Percentiles rank a stretch among this genome's conserved stretches.
Conservation (phyloP, 2,888 invertebrate species). For the Tipula vernalis region DNA sequence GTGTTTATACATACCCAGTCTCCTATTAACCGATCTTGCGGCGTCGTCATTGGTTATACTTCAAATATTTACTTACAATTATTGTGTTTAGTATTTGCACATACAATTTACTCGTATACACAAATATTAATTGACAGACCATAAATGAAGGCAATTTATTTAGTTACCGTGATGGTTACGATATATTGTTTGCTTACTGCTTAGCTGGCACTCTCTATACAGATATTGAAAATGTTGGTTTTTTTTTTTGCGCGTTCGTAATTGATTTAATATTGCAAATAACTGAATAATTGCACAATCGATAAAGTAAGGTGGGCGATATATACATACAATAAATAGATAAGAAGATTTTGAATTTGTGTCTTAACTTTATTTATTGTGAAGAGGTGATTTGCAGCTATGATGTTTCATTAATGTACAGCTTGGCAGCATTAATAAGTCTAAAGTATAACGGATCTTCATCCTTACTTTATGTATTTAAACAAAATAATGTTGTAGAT, state of each 20-base stretch:
- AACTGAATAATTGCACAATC: background rate
- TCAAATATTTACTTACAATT: background rate
- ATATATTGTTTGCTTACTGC: background rate
- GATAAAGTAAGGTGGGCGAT: background rate
- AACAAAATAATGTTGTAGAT: too few species aligned
- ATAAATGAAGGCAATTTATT: background rate
- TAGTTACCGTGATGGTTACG: background rate
- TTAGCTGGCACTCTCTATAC: background rate
- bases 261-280: background rate
- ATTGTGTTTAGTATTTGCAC: background rate
- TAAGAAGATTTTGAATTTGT: too few species aligned
- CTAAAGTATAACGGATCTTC: too few species aligned
- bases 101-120: background rate
- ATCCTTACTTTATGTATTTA: too few species aligned
- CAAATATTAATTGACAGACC: background rate
- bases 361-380: too few species aligned
- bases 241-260: background rate
- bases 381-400: too few species aligned
- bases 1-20: background rate
- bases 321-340: too few species aligned
- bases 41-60: background rate
- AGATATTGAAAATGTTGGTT: background rate
- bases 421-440: too few species aligned
- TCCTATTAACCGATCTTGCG: background rate
- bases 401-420: too few species aligned